Evolutionary conservation across 2,888 invertebrate genomes (phyloP).

Genomic region (Ennomos erosarius): DNA sequence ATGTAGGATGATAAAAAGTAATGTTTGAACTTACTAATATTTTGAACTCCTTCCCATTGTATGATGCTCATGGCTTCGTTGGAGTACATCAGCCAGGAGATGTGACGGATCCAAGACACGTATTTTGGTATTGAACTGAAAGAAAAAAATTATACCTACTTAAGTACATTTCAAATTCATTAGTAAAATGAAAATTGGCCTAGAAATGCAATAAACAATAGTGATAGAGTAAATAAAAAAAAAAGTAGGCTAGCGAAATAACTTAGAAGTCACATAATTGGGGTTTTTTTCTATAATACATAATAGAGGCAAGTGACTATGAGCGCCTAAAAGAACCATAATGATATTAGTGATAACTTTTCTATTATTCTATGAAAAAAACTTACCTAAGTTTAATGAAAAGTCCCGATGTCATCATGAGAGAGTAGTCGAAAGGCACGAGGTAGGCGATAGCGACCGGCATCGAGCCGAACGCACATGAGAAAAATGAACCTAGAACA

Average conservation of each 20-base stretch:
- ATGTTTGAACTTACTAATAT: conserved; percentile 87
- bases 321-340: no score
- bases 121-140: conserved; percentile 89
- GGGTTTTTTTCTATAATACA: no score
- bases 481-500: conserved; percentile 91
- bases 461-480: conserved; percentile 92
- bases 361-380: no score
- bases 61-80: conserved; percentile 93
- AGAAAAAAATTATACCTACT: conserved; percentile 30
- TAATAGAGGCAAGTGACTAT: no score
- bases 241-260: no score
- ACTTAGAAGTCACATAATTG: no score
- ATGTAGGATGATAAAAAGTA: not conserved
- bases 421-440: conserved; percentile 93
- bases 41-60: conserved; percentile 91
- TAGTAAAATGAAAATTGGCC: no score
- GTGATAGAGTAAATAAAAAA: no score
- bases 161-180: not conserved
- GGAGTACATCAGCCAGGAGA: conserved; percentile 95
- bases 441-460: conserved; percentile 93
- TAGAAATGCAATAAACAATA: no score
- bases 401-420: conserved; percentile 95
- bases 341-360: no score
- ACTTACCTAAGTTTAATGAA: conserved; percentile 91
- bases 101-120: conserved; percentile 90